Conservation (phyloP, 2,888 invertebrate genomes). For the Volucella bombylans region DNA sequence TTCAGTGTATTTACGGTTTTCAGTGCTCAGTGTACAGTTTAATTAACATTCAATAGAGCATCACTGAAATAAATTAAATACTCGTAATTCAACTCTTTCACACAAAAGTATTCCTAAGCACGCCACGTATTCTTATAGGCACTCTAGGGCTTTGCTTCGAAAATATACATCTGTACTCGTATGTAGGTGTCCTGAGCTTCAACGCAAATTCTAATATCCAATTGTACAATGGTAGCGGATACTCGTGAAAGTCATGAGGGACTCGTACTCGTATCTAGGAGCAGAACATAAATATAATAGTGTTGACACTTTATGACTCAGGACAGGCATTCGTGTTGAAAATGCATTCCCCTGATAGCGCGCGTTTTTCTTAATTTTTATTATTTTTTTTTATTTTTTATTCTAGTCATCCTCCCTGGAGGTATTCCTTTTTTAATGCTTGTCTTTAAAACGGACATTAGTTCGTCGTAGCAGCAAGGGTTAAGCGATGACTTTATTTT, state of each 20-base stretch:
- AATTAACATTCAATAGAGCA: conserved; percentile 54
- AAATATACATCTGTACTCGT: too few relatives aligned
- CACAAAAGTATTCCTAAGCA: conserved; percentile 9
- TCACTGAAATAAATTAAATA: conserved; percentile 51
- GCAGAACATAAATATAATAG: conserved; percentile 26
- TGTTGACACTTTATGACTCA: conserved; percentile 26
- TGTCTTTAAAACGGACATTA: conserved; percentile 32
- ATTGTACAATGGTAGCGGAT: background rate
- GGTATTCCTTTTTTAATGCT: conserved; percentile 12
- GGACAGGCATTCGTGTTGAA: conserved; percentile 26
- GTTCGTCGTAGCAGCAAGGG: background rate
- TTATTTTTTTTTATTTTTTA: background rate
- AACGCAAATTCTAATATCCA: conserved; percentile 10
- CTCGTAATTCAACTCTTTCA: background rate
- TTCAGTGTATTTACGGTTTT: too few relatives aligned
- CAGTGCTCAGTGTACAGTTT: conserved; percentile 26
- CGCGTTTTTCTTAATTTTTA: background rate
- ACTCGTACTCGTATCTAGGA: too few relatives aligned
- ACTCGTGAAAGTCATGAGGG: too few relatives aligned
- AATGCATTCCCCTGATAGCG: conserved; percentile 33
- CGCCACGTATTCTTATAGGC: background rate
- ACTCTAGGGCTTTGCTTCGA: too few relatives aligned
- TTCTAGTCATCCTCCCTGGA: background rate
- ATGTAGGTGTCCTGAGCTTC: background rate
- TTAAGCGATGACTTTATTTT: conserved; percentile 33